Base-by-base conservation (phyloP, 2,888 invertebrate species). In the Coelinius sp. region DNA sequence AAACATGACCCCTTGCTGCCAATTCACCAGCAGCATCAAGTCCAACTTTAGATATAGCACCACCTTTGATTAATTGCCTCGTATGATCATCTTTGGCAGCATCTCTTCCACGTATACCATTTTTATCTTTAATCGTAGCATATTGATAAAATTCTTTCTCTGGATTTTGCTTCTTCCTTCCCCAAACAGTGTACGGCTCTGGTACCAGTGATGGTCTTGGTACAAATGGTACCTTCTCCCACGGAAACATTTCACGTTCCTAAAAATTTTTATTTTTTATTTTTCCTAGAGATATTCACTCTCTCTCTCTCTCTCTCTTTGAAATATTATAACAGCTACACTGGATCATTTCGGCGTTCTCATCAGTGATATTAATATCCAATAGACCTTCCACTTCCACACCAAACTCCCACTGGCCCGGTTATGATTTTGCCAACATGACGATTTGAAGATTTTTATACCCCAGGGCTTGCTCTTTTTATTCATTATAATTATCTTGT, bases 161-260 rank as follows among this genome's bases (percentile, higher is more conserved):
- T 14, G 89, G 85, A 66, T 88, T 85, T 74, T 82, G 83, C 73
- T 88, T 88, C 81, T 92, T 91, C 76, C 92, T 92, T 65, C 95
- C 95, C 90, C 93, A 95, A 78, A 95, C 95, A 79, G 95, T 95
- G 87, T 95, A 92, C 78, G 95, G 95, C 86, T 94, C 94, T 79
- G 94, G 92, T 81, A 95, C 93, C 88, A 95, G 91, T 85, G 95
- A 94, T 83, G 95, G 95, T 80, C 95, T 91, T 81, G 95, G 94
- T 84, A 95, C 95, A 89, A 91, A 93, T 84, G 95, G 95, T 89
- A 94, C 94, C 91, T 94, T 94, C 89, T 95, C 94, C 95, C 95
- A 95, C 84, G 95, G 94, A 85, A 95, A 93, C 88, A 91, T 89
- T 82, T 90, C 89, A 88, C 91, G 91, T 89, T 92, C 93, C 94